Conservation (phyloP, 1,140 invertebrate genomes). For the Megalopta genalis region DNA sequence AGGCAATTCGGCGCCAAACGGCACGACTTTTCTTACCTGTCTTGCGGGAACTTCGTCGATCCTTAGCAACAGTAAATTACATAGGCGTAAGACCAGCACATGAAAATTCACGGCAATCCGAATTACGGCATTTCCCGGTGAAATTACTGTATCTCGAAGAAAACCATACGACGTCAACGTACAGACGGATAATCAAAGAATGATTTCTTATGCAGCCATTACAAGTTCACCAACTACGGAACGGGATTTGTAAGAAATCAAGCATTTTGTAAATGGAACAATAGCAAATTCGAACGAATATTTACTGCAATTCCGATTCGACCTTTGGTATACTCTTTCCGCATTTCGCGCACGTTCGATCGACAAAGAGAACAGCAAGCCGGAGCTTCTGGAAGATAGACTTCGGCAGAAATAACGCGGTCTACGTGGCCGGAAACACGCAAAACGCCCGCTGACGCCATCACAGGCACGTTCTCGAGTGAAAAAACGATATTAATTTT, state of each 20-base stretch:
- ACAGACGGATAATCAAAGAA: not conserved
- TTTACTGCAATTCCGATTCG: constrained; percentile 26
- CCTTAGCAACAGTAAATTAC: no score
- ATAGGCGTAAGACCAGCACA: no score
- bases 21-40: no score
- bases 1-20: no score
- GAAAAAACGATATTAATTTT: constrained; percentile 13
- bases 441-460: not conserved
- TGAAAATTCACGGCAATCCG: no score
- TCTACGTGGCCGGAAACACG: constrained; percentile 41
- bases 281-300: constrained; percentile 16
- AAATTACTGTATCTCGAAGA: no score
- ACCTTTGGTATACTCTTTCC: not conserved
- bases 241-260: not conserved
- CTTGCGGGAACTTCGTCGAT: no score
- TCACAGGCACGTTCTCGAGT: not conserved
- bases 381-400: constrained; percentile 47
- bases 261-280: not conserved
- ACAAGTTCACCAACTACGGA: not conserved
- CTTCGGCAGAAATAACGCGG: constrained; percentile 48
- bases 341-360: constrained; percentile 40
- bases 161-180: no score
- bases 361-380: constrained; percentile 41
- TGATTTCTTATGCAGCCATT: not conserved
- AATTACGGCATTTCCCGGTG: no score